Evolutionary conservation across 1,140 invertebrate species (phyloP).

Genomic region (Bathynomus jamesi): DNA sequence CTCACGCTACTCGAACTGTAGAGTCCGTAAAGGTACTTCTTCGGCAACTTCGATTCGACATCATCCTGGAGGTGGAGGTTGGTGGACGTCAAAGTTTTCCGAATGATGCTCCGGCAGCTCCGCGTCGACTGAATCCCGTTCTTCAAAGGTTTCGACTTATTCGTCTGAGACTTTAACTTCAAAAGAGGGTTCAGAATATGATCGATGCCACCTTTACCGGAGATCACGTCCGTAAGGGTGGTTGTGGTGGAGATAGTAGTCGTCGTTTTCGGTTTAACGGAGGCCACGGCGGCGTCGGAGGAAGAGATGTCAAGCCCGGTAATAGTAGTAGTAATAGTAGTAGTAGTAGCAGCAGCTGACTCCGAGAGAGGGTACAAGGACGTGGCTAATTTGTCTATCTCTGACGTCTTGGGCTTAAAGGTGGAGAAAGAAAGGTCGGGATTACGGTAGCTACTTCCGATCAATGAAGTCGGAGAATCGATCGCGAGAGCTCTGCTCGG

Average conservation of each 20-base stretch:
- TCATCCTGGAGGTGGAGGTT: neutral
- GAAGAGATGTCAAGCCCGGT: neutral
- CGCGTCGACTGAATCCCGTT: neutral
- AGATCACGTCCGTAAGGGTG: neutral
- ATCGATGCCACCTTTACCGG: neutral
- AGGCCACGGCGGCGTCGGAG: neutral
- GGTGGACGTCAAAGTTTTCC: neutral
- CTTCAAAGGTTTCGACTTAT: constrained; percentile 6
- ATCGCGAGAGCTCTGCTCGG: too few relatives aligned
- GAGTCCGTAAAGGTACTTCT: constrained; percentile 8
- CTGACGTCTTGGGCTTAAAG: constrained; percentile 7
- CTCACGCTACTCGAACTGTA: constrained; percentile 35
- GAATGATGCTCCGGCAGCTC: neutral
- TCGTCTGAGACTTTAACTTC: neutral
- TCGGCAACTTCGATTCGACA: neutral
- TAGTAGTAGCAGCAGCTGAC: constrained; percentile 5
- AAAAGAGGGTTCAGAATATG: neutral
- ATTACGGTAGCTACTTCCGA: too few relatives aligned
- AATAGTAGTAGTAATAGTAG: neutral
- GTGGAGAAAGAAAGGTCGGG: constrained; percentile 9
- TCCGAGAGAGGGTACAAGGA: constrained; percentile 2
- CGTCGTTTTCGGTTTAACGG: neutral
- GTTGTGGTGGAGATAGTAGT: constrained; percentile 3
- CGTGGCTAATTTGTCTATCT: too few relatives aligned
- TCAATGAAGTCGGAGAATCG: too few relatives aligned